Evolutionary conservation across 1,140 invertebrate genomes (phyloP).

Genomic region (Aphaenogaster ashmeadi): DNA sequence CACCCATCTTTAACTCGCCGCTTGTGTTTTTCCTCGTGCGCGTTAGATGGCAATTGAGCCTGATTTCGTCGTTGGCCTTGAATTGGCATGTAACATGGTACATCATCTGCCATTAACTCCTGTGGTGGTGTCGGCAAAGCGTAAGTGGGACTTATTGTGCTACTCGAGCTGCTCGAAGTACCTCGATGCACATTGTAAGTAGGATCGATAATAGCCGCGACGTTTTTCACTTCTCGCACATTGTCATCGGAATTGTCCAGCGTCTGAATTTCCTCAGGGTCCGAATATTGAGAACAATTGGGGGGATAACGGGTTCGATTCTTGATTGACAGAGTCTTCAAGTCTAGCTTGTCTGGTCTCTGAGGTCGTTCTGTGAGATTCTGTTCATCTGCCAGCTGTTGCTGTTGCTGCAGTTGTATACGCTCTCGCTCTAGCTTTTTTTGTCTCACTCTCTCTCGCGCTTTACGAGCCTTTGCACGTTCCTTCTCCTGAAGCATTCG

Average conservation of each 20-base stretch:
- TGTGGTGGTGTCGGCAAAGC: constrained; percentile 81
- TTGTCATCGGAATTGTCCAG: constrained; percentile 79
- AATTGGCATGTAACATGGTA: constrained; percentile 93
- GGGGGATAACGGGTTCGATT: constrained; percentile 64
- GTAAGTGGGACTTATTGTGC: constrained; percentile 82
- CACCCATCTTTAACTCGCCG: constrained; percentile 86
- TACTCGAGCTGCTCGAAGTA: constrained; percentile 83
- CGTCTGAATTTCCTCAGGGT: constrained; percentile 86
- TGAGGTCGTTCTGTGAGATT: constrained; percentile 80
- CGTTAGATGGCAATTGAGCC: constrained; percentile 82
- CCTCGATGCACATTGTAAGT: constrained; percentile 83
- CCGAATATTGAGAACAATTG: constrained; percentile 81
- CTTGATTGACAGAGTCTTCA: constrained; percentile 75
- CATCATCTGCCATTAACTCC: constrained; percentile 86
- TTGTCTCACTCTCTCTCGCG: constrained; percentile 90
- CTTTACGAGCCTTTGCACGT: constrained; percentile 90
- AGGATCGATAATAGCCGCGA: constrained; percentile 86
- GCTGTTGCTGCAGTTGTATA: constrained; percentile 86
- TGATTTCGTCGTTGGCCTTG: constrained; percentile 91
- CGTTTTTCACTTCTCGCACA: constrained; percentile 80
- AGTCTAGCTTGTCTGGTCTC: constrained; percentile 83
- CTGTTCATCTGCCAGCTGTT: constrained; percentile 85
- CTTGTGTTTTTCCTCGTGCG: constrained; percentile 87
- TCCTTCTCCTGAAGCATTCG: constrained; percentile 96
- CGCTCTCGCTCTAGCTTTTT: constrained; percentile 90